Percentiles rank a stretch among this genome's conserved stretches.
These are phyloP conservation scores for Abscondita cerata DNA, from an alignment of 2,888 invertebrate genomes.

Conservation along the genomic window DNA sequence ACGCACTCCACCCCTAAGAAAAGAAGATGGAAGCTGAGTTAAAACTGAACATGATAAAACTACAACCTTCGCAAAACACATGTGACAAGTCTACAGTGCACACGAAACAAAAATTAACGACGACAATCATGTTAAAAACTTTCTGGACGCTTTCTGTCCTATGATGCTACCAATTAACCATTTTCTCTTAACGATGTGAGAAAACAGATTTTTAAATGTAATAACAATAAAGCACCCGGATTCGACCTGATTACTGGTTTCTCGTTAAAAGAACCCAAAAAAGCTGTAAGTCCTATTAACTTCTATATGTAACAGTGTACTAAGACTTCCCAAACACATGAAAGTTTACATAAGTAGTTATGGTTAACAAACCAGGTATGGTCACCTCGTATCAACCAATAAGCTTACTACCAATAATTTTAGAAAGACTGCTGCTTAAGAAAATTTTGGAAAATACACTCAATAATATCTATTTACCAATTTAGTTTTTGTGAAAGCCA, in stretches of 20 bases:
- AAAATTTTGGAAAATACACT: too few relatives aligned
- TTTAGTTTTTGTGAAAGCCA: constrained; percentile 18
- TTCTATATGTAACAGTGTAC: neutral
- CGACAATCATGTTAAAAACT: constrained; percentile 8
- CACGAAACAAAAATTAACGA: neutral
- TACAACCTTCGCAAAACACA: too few relatives aligned
- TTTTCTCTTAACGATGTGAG: constrained; percentile 15
- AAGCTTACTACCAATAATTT: neutral
- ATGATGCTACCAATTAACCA: constrained; percentile 15
- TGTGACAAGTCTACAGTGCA: neutral
- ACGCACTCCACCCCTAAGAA: neutral
- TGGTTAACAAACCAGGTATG: neutral
- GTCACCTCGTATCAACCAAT: neutral
- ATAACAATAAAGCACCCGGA: constrained; percentile 11
- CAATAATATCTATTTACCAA: neutral
- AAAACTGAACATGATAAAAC: neutral
- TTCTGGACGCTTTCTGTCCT: constrained; percentile 8
- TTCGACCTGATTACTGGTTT: neutral
- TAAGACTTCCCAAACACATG: constrained; percentile 1
- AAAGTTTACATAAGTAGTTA: neutral
- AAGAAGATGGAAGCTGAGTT: neutral
- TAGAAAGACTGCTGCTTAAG: neutral
- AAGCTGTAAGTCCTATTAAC: neutral
- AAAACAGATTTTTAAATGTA: constrained; percentile 11
- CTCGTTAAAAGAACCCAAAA: neutral